phyloP scores from a whole-genome alignment of 2,888 invertebrate species.

The Keiferia lycopersicella region DNA sequence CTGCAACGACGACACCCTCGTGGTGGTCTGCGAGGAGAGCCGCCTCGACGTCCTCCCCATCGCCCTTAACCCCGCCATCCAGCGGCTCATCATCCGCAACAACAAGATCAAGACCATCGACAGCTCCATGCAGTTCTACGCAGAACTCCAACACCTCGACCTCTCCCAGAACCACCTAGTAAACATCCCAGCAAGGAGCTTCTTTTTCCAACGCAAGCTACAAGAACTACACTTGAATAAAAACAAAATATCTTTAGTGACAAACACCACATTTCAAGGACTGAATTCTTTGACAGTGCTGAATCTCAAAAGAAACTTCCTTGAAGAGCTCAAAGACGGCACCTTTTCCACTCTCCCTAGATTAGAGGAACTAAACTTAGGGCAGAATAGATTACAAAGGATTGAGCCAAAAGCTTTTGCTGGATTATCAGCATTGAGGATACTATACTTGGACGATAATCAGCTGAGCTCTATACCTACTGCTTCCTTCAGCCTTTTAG shows the following conservation, averaged over 20 bases:
- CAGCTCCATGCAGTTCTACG: conserved; percentile 94
- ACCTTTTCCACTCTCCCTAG: conserved; percentile 88
- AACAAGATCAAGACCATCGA: conserved; percentile 94
- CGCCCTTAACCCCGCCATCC: conserved; percentile 94
- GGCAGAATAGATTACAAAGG: conserved; percentile 90
- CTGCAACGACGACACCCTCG: conserved; percentile 94
- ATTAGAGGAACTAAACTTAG: conserved; percentile 92
- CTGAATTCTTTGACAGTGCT: conserved; percentile 89
- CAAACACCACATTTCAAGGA: conserved; percentile 90
- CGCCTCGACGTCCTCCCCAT: conserved; percentile 94
- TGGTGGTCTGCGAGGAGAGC: conserved; percentile 92
- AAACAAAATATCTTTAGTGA: conserved; percentile 91
- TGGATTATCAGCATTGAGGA: conserved; percentile 87
- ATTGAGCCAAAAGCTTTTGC: conserved; percentile 90
- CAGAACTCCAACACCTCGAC: conserved; percentile 91
- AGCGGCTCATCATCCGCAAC: conserved; percentile 90
- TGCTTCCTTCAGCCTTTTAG: conserved; percentile 85
- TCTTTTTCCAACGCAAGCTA: conserved; percentile 89
- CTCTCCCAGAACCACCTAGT: conserved; percentile 92
- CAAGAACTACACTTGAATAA: conserved; percentile 91
- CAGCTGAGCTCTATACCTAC: conserved; percentile 89
- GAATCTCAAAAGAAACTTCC: conserved; percentile 90
- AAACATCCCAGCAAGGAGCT: conserved; percentile 89
- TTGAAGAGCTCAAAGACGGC: conserved; percentile 88
- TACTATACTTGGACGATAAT: conserved; percentile 92